A percentile compares a stretch with the other conserved stretches of the same genome.
These are phyloP conservation scores for Enteromius anoplus DNA, from an alignment of 2,797 vertebrate species.

Conservation along the genomic window DNA sequence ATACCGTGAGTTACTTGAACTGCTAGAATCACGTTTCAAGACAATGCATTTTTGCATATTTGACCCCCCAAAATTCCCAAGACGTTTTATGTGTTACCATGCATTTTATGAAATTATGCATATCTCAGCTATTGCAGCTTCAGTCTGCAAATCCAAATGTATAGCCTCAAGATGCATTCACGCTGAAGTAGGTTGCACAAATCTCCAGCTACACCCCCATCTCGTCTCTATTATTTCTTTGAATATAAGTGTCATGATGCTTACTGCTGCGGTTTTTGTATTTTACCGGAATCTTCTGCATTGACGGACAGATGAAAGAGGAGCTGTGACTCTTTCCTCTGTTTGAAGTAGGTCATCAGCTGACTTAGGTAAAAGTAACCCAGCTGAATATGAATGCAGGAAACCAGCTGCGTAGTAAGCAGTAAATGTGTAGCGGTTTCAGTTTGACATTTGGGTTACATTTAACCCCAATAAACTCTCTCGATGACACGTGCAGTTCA, in stretches of 20 bases:
- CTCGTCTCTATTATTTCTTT: slow-evolving; percentile 1
- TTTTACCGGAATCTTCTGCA: slow-evolving; percentile 31
- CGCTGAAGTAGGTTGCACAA: background rate
- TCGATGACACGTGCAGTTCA: background rate
- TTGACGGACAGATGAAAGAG: slow-evolving; percentile 31
- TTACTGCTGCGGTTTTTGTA: background rate
- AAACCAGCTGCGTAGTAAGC: slow-evolving; percentile 32
- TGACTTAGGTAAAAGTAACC: slow-evolving; percentile 41
- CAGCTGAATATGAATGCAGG: slow-evolving; percentile 17
- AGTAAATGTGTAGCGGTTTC: slow-evolving; percentile 28
- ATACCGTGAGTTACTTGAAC: background rate
- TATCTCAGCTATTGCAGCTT: slow-evolving; percentile 25
- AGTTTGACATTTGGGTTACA: slow-evolving; percentile 21
- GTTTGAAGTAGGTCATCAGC: slow-evolving; percentile 54
- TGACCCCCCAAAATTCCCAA: background rate
- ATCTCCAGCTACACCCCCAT: background rate
- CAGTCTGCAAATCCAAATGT: slow-evolving; percentile 19
- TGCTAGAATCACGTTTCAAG: background rate
- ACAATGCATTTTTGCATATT: background rate
- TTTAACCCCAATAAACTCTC: background rate
- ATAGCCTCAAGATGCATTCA: slow-evolving; percentile 28
- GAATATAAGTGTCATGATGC: background rate
- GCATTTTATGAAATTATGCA: slow-evolving; percentile 13
- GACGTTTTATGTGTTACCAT: background rate
- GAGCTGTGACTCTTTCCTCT: slow-evolving; percentile 26